Evolutionary conservation across 2,888 invertebrate species (phyloP).

Genomic region (Volucella inflata): DNA sequence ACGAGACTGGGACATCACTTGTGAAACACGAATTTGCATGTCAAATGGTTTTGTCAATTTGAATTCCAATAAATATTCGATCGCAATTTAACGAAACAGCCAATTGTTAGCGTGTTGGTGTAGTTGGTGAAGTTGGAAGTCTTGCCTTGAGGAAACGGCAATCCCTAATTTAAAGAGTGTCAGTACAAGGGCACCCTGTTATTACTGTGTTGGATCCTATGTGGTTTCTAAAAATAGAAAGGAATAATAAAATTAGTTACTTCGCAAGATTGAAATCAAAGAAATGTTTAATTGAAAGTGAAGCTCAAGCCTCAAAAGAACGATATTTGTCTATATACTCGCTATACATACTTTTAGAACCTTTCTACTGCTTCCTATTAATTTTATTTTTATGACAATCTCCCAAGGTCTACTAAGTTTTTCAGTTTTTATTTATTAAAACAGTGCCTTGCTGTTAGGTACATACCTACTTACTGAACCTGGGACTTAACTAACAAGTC

Average conservation of each 20-base stretch:
- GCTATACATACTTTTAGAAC: too few species aligned
- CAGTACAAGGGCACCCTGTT: neutral
- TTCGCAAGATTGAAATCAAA: too few species aligned
- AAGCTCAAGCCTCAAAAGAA: too few species aligned
- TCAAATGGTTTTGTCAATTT: constrained; percentile 35
- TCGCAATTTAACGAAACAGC: constrained; percentile 35
- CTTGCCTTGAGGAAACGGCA: neutral
- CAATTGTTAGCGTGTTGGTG: constrained; percentile 40
- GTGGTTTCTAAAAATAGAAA: constrained; percentile 40
- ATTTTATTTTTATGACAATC: too few species aligned
- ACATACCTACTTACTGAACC: too few species aligned
- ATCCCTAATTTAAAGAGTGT: neutral
- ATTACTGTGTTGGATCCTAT: neutral
- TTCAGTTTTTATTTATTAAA: too few species aligned
- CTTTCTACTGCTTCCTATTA: too few species aligned
- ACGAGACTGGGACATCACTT: constrained; percentile 10
- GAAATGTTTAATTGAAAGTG: too few species aligned
- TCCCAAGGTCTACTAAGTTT: too few species aligned
- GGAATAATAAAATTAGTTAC: neutral
- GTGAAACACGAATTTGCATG: constrained; percentile 48
- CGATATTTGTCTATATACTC: too few species aligned
- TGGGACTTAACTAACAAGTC: too few species aligned
- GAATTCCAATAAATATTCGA: constrained; percentile 54
- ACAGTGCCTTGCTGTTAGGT: too few species aligned
- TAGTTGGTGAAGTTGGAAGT: neutral